A percentile compares a stretch with the other conserved stretches of the same genome.
These are phyloP conservation scores for Actenoides hombroni DNA, from an alignment of 2,113 vertebrate genomes.

Conservation along the genomic window DNA sequence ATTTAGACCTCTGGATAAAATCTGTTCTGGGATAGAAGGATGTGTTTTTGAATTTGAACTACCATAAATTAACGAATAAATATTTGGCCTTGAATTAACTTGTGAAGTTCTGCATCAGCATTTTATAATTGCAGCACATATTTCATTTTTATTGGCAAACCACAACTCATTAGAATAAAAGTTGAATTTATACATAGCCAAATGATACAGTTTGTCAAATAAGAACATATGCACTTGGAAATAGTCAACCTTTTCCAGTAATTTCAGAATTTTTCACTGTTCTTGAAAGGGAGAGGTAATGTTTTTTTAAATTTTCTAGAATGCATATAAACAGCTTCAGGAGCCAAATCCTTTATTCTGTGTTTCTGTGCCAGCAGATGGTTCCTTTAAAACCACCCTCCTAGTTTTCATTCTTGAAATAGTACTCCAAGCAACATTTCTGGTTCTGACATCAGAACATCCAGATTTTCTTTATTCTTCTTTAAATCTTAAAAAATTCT, in stretches of 20 bases:
- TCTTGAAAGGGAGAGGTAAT: background rate
- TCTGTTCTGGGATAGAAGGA: background rate
- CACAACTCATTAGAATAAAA: background rate
- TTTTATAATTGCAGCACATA: background rate
- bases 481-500: background rate
- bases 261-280: background rate
- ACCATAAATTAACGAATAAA: background rate
- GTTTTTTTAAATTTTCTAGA: background rate
- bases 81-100: background rate
- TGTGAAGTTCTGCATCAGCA: background rate
- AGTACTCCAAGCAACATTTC: background rate
- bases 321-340: background rate
- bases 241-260: background rate
- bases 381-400: background rate
- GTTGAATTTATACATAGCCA: background rate
- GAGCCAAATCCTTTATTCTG: background rate
- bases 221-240: background rate
- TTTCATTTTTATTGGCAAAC: constrained; percentile 27
- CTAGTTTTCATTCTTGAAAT: constrained; percentile 2
- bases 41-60: background rate
- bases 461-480: background rate
- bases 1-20: background rate
- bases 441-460: background rate
- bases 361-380: background rate
- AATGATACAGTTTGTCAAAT: background rate